Conservation (phyloP, 2,888 invertebrate genomes). For the Quadriops clusia region DNA sequence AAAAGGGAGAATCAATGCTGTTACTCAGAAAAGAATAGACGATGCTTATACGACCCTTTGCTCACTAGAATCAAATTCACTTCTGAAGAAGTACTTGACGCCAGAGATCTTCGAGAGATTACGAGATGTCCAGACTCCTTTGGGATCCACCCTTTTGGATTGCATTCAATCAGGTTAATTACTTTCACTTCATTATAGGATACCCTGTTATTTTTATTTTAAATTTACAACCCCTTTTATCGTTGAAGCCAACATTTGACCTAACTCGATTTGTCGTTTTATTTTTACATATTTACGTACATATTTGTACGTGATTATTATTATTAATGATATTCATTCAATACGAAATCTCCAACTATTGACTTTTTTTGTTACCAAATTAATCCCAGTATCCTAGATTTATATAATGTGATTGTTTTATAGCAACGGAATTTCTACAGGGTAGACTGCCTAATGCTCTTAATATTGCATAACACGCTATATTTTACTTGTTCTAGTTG, state of each 20-base stretch:
- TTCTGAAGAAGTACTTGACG: conserved; percentile 52
- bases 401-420: no score
- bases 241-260: neutral
- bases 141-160: conserved; percentile 49
- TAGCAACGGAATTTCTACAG: no score
- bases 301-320: neutral
- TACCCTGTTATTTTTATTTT: neutral
- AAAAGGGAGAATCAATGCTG: conserved; percentile 21
- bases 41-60: conserved; percentile 38
- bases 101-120: conserved; percentile 41
- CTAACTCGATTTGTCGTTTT: conserved; percentile 1
- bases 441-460: no score
- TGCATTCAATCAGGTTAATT: conserved; percentile 53
- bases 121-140: conserved; percentile 44
- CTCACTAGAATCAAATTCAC: conserved; percentile 42
- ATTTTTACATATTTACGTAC: neutral
- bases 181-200: conserved; percentile 1
- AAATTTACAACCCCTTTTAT: neutral
- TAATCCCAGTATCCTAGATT: conserved; percentile 1
- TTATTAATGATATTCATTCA: neutral
- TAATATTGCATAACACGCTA: no score
- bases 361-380: neutral
- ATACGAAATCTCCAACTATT: neutral
- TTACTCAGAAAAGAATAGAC: conserved; percentile 38
- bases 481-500: no score